Conservation (phyloP, 2,113 vertebrate species). For the Phylloscopus trochilus region DNA sequence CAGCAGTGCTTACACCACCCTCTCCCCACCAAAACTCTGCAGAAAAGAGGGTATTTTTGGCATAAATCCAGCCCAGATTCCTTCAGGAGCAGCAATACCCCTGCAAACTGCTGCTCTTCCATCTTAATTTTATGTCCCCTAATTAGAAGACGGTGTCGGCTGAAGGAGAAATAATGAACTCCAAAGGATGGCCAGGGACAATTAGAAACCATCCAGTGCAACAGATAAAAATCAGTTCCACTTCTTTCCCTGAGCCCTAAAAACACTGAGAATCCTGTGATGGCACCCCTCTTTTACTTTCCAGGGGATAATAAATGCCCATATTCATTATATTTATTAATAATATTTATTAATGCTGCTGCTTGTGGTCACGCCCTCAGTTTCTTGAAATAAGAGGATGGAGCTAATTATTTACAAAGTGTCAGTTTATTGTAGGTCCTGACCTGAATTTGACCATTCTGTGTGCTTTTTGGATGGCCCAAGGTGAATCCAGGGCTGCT, state of each 20-base stretch:
- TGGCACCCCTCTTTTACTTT: neutral
- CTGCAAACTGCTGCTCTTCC: neutral
- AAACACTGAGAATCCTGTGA: rapidly evolving
- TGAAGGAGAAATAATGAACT: slow-evolving; percentile 6
- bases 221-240: neutral
- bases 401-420: neutral
- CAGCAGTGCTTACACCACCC: neutral
- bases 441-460: neutral
- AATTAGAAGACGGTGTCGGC: neutral
- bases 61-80: neutral
- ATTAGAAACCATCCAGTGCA: neutral
- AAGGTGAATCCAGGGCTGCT: neutral
- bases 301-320: neutral
- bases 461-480: neutral
- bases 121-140: neutral
- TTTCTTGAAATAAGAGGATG: neutral
- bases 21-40: neutral
- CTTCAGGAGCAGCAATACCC: neutral
- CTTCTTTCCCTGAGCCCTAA: neutral
- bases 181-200: neutral
- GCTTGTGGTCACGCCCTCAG: rapidly evolving
- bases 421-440: neutral
- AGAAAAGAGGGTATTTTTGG: neutral
- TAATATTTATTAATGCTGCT: neutral
- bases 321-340: neutral